Percentiles rank a stretch among this genome's conserved stretches.
These are phyloP conservation scores for Cyprinodon variegatus DNA, from an alignment of 2,113 vertebrate genomes.

Conservation along the genomic window DNA sequence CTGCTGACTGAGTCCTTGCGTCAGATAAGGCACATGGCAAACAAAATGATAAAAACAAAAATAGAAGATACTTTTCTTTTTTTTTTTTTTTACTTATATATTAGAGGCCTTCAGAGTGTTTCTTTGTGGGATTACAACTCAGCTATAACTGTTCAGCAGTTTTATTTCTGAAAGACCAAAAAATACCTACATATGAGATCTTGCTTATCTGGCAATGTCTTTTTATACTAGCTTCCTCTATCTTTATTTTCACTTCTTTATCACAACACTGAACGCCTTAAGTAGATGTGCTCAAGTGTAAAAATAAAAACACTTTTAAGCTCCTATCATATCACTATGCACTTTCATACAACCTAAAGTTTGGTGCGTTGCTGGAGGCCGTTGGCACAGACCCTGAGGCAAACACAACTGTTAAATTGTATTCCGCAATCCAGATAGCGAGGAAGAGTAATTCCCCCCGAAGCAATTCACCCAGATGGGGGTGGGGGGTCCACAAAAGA, in stretches of 20 bases:
- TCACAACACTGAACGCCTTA: no score
- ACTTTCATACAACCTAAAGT: not conserved
- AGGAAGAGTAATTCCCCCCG: not conserved
- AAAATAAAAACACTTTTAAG: not conserved
- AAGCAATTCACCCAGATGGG: not conserved
- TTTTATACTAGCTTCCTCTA: not conserved
- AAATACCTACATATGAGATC: not conserved
- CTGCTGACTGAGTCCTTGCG: constrained; percentile 3
- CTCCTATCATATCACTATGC: not conserved
- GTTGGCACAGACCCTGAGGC: not conserved
- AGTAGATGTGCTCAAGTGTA: not conserved
- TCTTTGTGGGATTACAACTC: not conserved
- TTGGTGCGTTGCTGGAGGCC: not conserved
- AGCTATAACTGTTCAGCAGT: not conserved
- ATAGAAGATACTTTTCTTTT: not conserved
- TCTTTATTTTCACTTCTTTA: not conserved
- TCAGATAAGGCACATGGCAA: not conserved
- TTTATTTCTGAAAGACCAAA: not conserved
- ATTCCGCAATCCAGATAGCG: not conserved
- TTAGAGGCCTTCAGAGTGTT: not conserved
- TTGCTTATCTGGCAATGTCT: not conserved
- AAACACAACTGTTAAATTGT: not conserved
- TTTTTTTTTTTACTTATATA: not conserved
- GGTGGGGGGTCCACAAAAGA: not conserved
- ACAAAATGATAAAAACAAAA: not conserved